Conservation (phyloP, 2,113 vertebrate species). For the Anthoscopus minutus region DNA sequence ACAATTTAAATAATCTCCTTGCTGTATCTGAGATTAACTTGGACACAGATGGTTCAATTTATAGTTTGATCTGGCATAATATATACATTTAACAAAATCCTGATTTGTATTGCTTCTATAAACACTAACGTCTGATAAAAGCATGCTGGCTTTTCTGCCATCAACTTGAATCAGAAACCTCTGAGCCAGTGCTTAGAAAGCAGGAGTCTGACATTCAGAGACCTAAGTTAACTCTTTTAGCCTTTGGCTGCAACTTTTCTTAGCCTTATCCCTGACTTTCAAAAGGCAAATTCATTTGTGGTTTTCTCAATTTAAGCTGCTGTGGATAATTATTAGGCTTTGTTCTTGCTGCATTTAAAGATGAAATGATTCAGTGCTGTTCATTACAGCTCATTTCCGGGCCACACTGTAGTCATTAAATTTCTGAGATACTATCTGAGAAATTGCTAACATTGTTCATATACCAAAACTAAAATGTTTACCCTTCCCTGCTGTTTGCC, state of each 20-base stretch:
- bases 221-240: slow-evolving; percentile 60
- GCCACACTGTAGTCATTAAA: slow-evolving; percentile 53
- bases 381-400: slow-evolving; percentile 65
- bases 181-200: slow-evolving; percentile 52
- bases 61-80: slow-evolving; percentile 73
- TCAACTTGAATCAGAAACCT: slow-evolving; percentile 52
- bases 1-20: slow-evolving; percentile 70
- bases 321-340: slow-evolving; percentile 58
- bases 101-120: slow-evolving; percentile 76
- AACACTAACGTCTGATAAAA: slow-evolving; percentile 74
- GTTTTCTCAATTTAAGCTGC: slow-evolving; percentile 45
- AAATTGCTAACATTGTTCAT: slow-evolving; percentile 54
- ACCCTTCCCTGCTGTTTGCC: neutral
- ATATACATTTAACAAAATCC: slow-evolving; percentile 75
- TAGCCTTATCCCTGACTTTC: slow-evolving; percentile 20
- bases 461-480: neutral
- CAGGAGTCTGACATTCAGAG: neutral
- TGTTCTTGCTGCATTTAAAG: slow-evolving; percentile 60
- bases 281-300: slow-evolving; percentile 32
- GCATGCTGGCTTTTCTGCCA: slow-evolving; percentile 69
- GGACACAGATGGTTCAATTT: slow-evolving; percentile 78
- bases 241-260: neutral
- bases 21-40: slow-evolving; percentile 72
- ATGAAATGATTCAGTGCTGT: slow-evolving; percentile 56
- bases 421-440: slow-evolving; percentile 54